These are phyloP conservation scores for Eriocheir sinensis DNA, from an alignment of 1,140 invertebrate species.

Conservation along the genomic window DNA sequence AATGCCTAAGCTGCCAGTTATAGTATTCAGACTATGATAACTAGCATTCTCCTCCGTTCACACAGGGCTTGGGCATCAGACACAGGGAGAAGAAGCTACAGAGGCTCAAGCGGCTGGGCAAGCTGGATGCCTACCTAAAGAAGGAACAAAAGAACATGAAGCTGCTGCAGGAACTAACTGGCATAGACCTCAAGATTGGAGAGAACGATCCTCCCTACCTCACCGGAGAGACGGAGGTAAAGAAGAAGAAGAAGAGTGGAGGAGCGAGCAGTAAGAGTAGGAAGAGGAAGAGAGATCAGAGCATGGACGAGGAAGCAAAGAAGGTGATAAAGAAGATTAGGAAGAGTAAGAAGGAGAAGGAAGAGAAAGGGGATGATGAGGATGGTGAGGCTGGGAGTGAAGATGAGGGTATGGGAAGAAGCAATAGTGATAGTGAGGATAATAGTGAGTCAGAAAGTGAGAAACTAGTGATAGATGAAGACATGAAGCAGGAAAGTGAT, in stretches of 20 bases:
- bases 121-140: constrained; percentile 51
- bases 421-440: background rate
- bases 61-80: constrained; percentile 49
- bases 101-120: background rate
- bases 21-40: too few relatives aligned
- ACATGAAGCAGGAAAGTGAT: background rate
- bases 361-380: background rate
- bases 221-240: background rate
- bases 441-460: background rate
- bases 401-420: background rate
- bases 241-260: background rate
- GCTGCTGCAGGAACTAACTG: constrained; percentile 55
- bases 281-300: constrained; percentile 55
- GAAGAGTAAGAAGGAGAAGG: background rate
- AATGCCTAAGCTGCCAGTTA: too few relatives aligned
- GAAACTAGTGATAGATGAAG: background rate
- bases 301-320: background rate
- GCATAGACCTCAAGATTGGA: constrained; percentile 32
- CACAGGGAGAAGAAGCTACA: constrained; percentile 53
- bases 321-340: background rate
- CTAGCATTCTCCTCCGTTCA: background rate
- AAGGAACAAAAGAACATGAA: constrained; percentile 38
- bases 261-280: constrained; percentile 37
- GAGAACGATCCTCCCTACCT: too few relatives aligned
- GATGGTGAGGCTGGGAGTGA: background rate